Percentiles rank a stretch among this genome's conserved stretches.
Conservation (phyloP, 2,797 vertebrate species). For the Galagoides demidoff region DNA sequence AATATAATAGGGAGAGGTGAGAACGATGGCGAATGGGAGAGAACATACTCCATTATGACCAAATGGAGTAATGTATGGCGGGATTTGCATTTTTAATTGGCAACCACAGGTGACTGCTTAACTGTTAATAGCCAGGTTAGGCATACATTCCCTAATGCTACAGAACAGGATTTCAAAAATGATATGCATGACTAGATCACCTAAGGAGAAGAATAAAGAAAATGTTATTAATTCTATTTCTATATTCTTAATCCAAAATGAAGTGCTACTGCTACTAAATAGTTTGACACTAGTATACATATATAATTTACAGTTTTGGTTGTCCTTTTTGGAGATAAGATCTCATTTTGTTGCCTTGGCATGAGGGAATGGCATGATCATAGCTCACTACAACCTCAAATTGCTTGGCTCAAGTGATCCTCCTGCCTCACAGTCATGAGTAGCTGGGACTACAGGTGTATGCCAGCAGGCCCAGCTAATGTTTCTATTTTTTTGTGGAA, state of each 20-base stretch:
- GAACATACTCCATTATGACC: neutral
- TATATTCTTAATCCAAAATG: neutral
- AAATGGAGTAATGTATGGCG: neutral
- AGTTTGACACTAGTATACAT: neutral
- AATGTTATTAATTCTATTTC: conserved; percentile 3
- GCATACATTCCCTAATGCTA: neutral
- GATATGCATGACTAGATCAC: neutral
- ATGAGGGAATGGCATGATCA: neutral
- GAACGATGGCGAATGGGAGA: neutral
- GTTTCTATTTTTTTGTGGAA: neutral
- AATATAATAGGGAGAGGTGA: neutral
- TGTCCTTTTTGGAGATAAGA: neutral
- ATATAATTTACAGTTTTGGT: neutral
- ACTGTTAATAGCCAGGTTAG: neutral
- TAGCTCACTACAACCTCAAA: too few relatives aligned
- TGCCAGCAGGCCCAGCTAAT: neutral
- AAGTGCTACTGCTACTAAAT: neutral
- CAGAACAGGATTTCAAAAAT: conserved; percentile 9
- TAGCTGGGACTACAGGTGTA: neutral
- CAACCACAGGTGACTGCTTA: neutral
- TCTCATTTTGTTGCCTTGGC: neutral
- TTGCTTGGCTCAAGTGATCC: too few relatives aligned
- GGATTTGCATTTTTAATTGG: neutral
- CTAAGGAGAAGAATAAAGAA: neutral
- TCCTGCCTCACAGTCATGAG: neutral